These are phyloP conservation scores for Harlomillsia oculata DNA, from an alignment of 1,140 invertebrate genomes.

Conservation along the genomic window DNA sequence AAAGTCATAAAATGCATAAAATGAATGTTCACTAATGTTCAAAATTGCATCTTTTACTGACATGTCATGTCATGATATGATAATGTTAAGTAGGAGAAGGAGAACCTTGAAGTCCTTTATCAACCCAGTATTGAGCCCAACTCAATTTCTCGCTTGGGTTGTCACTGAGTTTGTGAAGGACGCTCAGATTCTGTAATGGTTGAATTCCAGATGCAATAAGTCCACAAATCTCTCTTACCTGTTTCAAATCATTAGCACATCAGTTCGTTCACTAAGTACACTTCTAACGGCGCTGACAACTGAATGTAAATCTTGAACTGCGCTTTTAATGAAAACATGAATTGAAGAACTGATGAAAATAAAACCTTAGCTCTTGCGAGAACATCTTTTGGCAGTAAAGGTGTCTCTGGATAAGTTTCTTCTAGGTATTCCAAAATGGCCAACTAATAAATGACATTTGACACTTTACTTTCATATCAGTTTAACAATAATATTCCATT, in stretches of 20 bases:
- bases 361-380: slow-evolving; percentile 77
- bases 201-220: slow-evolving; percentile 87
- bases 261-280: not conserved
- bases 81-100: not conserved
- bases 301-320: not conserved
- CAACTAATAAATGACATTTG: slow-evolving; percentile 46
- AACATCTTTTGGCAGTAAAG: slow-evolving; percentile 75
- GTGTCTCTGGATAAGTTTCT: slow-evolving; percentile 73
- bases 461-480: not conserved
- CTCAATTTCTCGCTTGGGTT: slow-evolving; percentile 69
- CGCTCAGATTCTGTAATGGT: slow-evolving; percentile 84
- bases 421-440: slow-evolving; percentile 94
- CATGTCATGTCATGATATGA: not conserved
- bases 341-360: not conserved
- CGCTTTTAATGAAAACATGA: not conserved
- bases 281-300: not conserved
- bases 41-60: too few relatives aligned
- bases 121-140: slow-evolving; percentile 90
- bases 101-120: slow-evolving; percentile 64
- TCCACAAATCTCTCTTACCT: slow-evolving; percentile 64
- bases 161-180: slow-evolving; percentile 61
- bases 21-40: not conserved
- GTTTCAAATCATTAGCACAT: not conserved
- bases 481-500: not conserved
- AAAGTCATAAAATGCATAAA: not conserved